Percentiles rank a stretch among this genome's conserved stretches.
phyloP scores from a whole-genome alignment of 2,888 invertebrate genomes.

The Plagiodera versicolora region DNA sequence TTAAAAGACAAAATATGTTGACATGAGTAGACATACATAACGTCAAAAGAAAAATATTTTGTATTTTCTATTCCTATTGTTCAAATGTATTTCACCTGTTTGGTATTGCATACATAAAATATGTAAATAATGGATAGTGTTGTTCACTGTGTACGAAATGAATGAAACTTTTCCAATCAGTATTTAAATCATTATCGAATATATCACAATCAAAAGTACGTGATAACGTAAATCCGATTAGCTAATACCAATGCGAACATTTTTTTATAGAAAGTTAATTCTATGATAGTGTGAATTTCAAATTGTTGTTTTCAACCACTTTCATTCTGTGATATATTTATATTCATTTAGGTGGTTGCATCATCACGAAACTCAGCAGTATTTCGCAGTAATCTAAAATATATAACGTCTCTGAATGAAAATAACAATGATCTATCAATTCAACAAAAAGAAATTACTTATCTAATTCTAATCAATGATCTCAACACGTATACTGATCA shows the following conservation, averaged over 20 bases:
- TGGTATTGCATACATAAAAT: neutral
- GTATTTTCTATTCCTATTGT: too few species aligned
- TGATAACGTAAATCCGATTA: slow-evolving; percentile 6
- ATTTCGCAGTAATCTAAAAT: too few species aligned
- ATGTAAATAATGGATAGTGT: neutral
- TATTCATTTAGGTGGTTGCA: neutral
- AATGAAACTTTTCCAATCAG: neutral
- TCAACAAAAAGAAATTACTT: too few species aligned
- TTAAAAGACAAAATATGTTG: too few species aligned
- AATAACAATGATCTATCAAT: too few species aligned
- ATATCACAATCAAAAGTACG: slow-evolving; percentile 3
- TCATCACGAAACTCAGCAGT: neutral
- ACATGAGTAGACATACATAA: too few species aligned
- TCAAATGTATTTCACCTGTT: too few species aligned
- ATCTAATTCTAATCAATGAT: too few species aligned
- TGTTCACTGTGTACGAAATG: neutral
- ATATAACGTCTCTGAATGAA: too few species aligned
- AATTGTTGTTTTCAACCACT: neutral
- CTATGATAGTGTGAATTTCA: slow-evolving; percentile 6
- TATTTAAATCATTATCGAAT: slow-evolving; percentile 6
- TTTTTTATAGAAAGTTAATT: slow-evolving; percentile 9
- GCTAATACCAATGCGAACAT: slow-evolving; percentile 6
- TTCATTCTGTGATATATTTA: neutral
- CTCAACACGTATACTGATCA: too few species aligned
- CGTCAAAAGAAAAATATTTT: too few species aligned